A percentile compares a stretch with the other conserved stretches of the same genome.
phyloP scores from a whole-genome alignment of 2,797 vertebrate genomes.

The Protosalanx chinensis region DNA sequence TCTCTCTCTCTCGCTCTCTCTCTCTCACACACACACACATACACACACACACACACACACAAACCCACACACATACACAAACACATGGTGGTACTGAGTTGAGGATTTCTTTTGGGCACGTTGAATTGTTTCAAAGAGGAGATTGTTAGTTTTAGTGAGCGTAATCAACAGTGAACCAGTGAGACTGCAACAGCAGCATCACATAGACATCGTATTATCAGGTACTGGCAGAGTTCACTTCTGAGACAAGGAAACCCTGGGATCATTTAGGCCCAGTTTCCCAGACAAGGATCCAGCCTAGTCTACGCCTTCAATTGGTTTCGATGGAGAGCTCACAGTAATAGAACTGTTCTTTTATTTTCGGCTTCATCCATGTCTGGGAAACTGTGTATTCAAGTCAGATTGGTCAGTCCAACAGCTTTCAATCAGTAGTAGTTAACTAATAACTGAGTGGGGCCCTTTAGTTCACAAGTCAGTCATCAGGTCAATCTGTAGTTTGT shows the following conservation, averaged over 20 bases:
- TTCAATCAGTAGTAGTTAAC: not conserved
- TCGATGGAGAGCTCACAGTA: no score
- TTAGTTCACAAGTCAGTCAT: not conserved
- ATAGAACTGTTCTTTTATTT: not conserved
- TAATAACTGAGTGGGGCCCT: not conserved
- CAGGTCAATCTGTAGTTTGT: not conserved
- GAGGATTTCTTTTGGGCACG: not conserved
- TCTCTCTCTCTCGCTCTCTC: no score
- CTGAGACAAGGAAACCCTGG: conserved; percentile 16
- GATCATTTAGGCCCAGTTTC: conserved; percentile 19
- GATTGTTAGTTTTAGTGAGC: no score
- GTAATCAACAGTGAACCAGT: not conserved
- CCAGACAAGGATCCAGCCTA: not conserved
- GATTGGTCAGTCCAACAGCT: not conserved
- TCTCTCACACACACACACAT: not conserved
- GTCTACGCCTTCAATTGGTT: no score
- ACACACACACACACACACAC: conserved; percentile 10
- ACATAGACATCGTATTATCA: conserved; percentile 26
- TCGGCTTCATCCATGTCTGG: not conserved
- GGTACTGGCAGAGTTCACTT: conserved; percentile 20
- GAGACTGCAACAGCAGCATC: not conserved
- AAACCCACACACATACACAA: conserved; percentile 15
- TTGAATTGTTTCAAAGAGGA: no score
- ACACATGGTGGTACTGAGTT: not conserved
- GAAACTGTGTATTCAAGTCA: not conserved